Evolutionary conservation across 2,797 vertebrate species (phyloP).

Genomic region (Thalassophryne amazonica): DNA sequence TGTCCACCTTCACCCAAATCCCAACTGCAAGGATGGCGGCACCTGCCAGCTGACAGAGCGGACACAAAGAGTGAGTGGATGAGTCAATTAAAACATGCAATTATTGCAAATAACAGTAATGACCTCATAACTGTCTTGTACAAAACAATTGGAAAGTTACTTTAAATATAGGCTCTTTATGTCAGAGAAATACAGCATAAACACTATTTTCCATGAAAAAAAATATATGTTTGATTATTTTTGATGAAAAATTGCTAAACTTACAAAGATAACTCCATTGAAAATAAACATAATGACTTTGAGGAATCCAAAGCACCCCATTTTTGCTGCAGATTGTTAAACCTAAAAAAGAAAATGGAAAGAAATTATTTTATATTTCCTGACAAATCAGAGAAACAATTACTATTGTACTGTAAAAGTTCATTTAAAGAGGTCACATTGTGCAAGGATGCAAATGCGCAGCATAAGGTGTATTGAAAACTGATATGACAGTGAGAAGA

Average conservation of each 20-base stretch:
- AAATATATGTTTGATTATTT: background rate
- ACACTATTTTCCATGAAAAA: background rate
- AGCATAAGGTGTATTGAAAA: too few relatives aligned
- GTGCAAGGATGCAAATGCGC: too few relatives aligned
- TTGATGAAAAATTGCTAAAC: conserved; percentile 30
- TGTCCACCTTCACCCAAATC: conserved; percentile 85
- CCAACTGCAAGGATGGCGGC: conserved; percentile 76
- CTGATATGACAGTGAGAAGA: too few relatives aligned
- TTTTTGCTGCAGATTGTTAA: conserved; percentile 36
- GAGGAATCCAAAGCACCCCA: conserved; percentile 79
- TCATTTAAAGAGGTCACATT: too few relatives aligned
- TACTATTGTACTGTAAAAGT: too few relatives aligned
- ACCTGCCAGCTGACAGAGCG: conserved; percentile 74
- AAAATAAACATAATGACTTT: conserved; percentile 81
- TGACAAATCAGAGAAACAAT: too few relatives aligned
- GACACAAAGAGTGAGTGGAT: too few relatives aligned
- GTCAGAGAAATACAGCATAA: background rate
- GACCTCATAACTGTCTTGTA: too few relatives aligned
- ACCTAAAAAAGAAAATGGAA: conserved; percentile 19
- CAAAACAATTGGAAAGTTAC: too few relatives aligned
- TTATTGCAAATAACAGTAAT: too few relatives aligned
- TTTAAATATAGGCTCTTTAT: too few relatives aligned
- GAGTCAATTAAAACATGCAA: too few relatives aligned
- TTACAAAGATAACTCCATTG: conserved; percentile 84
- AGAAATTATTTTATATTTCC: background rate